Evolutionary conservation across 2,113 vertebrate genomes (phyloP).

Genomic region (Xiphophorus hellerii): DNA sequence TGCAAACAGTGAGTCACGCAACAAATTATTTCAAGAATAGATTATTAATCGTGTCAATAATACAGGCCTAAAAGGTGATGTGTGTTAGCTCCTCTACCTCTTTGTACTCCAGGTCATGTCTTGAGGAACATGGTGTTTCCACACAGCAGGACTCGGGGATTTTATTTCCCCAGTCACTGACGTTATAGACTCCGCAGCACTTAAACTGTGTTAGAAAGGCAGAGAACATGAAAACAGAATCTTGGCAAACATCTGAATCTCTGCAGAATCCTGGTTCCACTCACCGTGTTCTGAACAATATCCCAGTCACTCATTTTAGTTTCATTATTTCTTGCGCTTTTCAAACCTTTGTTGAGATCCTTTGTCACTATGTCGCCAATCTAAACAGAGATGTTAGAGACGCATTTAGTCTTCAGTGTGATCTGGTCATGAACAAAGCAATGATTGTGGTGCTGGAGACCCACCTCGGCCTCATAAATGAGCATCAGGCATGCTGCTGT

Average conservation of each 20-base stretch:
- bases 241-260: not conserved
- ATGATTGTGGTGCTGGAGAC: not conserved
- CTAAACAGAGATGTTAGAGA: constrained; percentile 37
- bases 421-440: not conserved
- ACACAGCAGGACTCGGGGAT: constrained; percentile 49
- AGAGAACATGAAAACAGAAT: not conserved
- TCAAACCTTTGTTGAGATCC: constrained; percentile 33
- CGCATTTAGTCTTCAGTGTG: not conserved
- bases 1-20: constrained; percentile 26
- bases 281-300: constrained; percentile 52
- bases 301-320: constrained; percentile 63
- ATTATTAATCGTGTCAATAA: not conserved
- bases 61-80: not conserved
- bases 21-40: not conserved
- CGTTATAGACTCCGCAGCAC: constrained; percentile 71
- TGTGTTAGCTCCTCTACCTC: constrained; percentile 40
- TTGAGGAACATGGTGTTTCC: rapidly evolving
- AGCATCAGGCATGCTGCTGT: constrained; percentile 82
- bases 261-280: not conserved
- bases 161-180: constrained; percentile 30
- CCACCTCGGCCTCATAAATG: constrained; percentile 78
- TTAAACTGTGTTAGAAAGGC: constrained; percentile 51
- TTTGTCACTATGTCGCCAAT: not conserved
- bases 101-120: too few relatives aligned
- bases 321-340: not conserved